A percentile compares a stretch with the other conserved stretches of the same genome.
Conservation (phyloP, 2,888 invertebrate species). For the Dasysyrphus albostriatus region DNA sequence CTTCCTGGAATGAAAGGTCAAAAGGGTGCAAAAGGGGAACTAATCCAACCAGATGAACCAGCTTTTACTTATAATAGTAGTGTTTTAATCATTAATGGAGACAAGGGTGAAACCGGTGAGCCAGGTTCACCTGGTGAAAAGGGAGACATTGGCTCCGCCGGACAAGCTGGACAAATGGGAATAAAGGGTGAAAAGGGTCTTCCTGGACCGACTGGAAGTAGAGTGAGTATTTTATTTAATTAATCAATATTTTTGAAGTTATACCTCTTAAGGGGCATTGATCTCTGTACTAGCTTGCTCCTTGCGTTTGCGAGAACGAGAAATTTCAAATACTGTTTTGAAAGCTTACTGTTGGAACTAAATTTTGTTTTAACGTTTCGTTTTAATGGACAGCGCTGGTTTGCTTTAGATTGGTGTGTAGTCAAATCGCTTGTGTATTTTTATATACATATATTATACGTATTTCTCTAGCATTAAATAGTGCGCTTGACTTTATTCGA, state of each 20-base stretch:
- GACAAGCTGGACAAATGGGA: constrained; percentile 85
- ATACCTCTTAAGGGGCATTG: not conserved
- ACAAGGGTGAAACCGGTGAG: constrained; percentile 84
- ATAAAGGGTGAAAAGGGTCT: constrained; percentile 88
- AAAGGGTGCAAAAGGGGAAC: constrained; percentile 87
- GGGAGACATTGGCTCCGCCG: constrained; percentile 85
- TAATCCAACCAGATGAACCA: constrained; percentile 50
- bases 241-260: not conserved
- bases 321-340: no score
- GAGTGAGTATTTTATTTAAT: constrained; percentile 86
- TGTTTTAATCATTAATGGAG: constrained; percentile 70
- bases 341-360: no score
- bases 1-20: constrained; percentile 85
- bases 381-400: no score
- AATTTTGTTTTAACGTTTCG: no score
- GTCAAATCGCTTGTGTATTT: no score
- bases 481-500: no score
- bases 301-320: no score
- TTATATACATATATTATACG: no score
- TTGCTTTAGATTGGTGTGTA: no score
- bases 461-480: no score
- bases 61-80: no score
- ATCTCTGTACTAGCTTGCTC: no score
- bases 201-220: constrained; percentile 88
- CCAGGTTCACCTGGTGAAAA: constrained; percentile 86